A percentile compares a stretch with the other conserved stretches of the same genome.
phyloP scores from a whole-genome alignment of 2,113 vertebrate species.

The Willisornis vidua region DNA sequence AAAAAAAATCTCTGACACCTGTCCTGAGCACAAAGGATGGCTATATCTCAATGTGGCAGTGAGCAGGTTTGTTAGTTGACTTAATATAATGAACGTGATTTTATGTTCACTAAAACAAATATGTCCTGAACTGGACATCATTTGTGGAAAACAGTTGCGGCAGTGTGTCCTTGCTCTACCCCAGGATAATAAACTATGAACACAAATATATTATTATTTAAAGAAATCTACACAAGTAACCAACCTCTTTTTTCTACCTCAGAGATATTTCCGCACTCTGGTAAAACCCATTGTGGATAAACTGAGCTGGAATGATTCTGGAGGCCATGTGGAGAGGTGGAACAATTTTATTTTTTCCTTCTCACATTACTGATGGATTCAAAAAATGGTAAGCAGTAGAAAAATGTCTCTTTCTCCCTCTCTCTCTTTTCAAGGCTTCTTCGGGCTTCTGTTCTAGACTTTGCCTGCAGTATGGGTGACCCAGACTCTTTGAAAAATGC shows the following conservation, averaged over 20 bases:
- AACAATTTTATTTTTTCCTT: background rate
- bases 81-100: background rate
- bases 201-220: background rate
- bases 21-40: background rate
- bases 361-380: background rate
- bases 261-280: constrained; percentile 80
- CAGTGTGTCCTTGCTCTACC: background rate
- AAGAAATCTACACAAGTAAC: background rate
- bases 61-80: background rate
- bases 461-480: constrained; percentile 87
- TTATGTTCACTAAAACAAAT: background rate
- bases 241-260: background rate
- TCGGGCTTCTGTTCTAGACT: constrained; percentile 81
- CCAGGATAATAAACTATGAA: background rate
- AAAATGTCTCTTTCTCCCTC: background rate
- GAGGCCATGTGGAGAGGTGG: constrained; percentile 61
- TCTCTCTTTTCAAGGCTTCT: constrained; percentile 80
- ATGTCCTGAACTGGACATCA: background rate
- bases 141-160: background rate
- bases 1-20: background rate
- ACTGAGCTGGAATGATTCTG: constrained; percentile 80
- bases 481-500: constrained; percentile 68
- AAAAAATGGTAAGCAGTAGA: background rate
- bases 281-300: constrained; percentile 73
- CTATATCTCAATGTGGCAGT: background rate